A percentile compares a stretch with the other conserved stretches of the same genome.
phyloP scores from a whole-genome alignment of 2,113 vertebrate species.

The Sardina pilchardus region DNA sequence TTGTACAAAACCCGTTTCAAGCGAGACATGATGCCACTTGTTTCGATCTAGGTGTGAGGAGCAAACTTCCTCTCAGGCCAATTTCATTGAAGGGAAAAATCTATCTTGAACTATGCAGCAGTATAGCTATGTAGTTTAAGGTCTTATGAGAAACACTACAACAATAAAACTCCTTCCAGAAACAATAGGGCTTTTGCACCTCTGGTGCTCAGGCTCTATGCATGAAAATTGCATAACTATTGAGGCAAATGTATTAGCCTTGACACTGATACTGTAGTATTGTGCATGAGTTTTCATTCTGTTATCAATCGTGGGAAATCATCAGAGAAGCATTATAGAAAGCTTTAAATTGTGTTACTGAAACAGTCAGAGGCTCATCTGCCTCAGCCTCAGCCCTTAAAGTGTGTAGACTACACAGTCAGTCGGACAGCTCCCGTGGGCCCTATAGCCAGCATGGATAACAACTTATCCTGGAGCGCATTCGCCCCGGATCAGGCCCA shows the following conservation, averaged over 20 bases:
- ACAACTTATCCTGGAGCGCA: not conserved
- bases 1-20: not conserved
- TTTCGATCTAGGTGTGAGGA: not conserved
- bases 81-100: not conserved
- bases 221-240: too few relatives aligned
- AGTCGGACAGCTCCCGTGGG: not conserved
- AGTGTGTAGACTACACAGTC: not conserved
- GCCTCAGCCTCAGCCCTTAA: not conserved
- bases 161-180: too few relatives aligned
- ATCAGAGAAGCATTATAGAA: not conserved
- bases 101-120: not conserved
- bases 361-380: not conserved
- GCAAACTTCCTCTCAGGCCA: not conserved
- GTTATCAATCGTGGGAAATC: not conserved
- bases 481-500: not conserved
- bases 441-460: not conserved
- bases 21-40: not conserved
- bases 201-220: too few relatives aligned
- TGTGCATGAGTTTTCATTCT: not conserved
- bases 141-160: too few relatives aligned
- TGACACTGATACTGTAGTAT: not conserved
- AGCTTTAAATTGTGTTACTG: not conserved
- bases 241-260: not conserved
- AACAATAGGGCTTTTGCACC: too few relatives aligned
- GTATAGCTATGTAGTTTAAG: too few relatives aligned